Conservation (phyloP, 2,797 vertebrate genomes). For the Eremophila alpestris region DNA sequence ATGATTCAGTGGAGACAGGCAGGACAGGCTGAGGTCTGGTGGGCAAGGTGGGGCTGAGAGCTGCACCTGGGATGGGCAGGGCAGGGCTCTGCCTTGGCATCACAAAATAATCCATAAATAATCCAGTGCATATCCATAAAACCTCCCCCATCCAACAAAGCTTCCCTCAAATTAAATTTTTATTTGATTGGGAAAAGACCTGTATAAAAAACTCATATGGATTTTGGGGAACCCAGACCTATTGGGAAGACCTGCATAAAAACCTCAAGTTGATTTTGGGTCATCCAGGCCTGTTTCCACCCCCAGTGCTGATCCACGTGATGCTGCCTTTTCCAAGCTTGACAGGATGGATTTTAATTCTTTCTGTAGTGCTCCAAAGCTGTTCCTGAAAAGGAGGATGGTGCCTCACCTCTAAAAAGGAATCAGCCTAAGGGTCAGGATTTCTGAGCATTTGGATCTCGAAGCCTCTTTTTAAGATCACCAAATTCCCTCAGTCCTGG, state of each 20-base stretch:
- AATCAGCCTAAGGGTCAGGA: not conserved
- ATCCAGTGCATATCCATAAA: not conserved
- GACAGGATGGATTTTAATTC: not conserved
- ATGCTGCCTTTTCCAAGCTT: fast-evolving
- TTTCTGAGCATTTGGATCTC: not conserved
- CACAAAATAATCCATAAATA: not conserved
- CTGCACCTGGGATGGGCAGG: not conserved
- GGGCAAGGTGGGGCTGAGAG: not conserved
- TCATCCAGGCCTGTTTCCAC: not conserved
- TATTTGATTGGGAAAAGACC: not conserved
- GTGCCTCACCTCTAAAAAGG: not conserved
- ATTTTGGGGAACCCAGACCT: not conserved
- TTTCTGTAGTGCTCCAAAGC: not conserved
- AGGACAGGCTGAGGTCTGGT: not conserved
- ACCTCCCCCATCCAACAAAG: not conserved
- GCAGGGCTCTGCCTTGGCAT: not conserved
- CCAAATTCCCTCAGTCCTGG: not conserved
- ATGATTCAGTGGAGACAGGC: not conserved
- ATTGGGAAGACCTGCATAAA: not conserved
- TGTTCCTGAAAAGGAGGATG: not conserved
- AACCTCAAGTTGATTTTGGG: not conserved
- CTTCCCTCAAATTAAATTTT: not conserved
- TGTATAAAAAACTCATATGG: not conserved
- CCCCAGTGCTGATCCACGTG: fast-evolving
- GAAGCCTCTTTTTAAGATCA: not conserved